Percentiles rank a stretch among this genome's conserved stretches.
These are phyloP conservation scores for Mallotus villosus DNA, from an alignment of 2,797 vertebrate genomes.

Conservation along the genomic window DNA sequence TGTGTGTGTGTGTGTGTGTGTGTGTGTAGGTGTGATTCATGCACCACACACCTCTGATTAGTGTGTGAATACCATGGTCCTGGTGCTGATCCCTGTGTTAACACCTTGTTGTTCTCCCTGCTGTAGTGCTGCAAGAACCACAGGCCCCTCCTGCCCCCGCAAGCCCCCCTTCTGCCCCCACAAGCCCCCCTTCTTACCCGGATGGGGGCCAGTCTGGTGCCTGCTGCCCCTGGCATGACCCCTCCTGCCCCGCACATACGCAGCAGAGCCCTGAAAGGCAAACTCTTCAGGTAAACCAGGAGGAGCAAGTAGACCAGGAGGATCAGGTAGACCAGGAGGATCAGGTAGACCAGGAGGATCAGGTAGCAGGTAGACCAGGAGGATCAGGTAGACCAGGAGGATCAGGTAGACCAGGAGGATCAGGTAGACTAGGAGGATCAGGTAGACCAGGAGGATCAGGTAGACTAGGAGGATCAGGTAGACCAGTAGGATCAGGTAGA, in stretches of 20 bases:
- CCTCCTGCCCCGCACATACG: slow-evolving; percentile 43
- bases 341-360: too few relatives aligned
- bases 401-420: too few relatives aligned
- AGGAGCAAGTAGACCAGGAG: slow-evolving; percentile 1
- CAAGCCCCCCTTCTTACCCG: background rate
- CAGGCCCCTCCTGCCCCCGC: slow-evolving; percentile 52
- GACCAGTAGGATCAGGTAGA: too few relatives aligned
- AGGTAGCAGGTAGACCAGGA: too few relatives aligned
- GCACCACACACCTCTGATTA: too few relatives aligned
- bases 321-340: too few relatives aligned
- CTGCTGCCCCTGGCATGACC: slow-evolving; percentile 49
- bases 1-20: background rate
- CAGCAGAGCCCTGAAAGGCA: slow-evolving; percentile 69
- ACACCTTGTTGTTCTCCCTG: slow-evolving; percentile 21
- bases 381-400: background rate
- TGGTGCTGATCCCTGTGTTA: slow-evolving; percentile 23
- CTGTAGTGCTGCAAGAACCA: slow-evolving; percentile 68
- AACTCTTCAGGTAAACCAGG: slow-evolving; percentile 74
- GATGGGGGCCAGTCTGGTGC: slow-evolving; percentile 34
- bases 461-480: too few relatives aligned
- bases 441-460: too few relatives aligned
- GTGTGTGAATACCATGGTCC: background rate
- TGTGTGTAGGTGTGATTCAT: background rate
- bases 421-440: too few relatives aligned
- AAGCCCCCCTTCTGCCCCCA: background rate